phyloP scores from a whole-genome alignment of 2,797 vertebrate genomes.

The Amblyopsis hoosieri region DNA sequence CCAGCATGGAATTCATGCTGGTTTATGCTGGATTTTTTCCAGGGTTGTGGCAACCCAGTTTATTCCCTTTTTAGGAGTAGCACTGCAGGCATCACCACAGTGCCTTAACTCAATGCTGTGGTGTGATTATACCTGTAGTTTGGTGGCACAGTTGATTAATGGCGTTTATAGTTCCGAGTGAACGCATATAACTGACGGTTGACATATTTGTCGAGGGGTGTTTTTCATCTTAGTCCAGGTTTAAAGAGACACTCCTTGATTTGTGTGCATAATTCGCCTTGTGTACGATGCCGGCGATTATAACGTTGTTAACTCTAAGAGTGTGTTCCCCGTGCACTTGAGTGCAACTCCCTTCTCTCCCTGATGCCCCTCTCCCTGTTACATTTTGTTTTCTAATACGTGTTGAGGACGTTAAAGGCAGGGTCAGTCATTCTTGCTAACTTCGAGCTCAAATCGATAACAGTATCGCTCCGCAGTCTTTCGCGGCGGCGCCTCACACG shows the following conservation, averaged over 20 bases:
- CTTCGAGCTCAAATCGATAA: too few relatives aligned
- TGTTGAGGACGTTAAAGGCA: background rate
- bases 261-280: too few relatives aligned
- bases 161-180: background rate
- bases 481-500: too few relatives aligned
- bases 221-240: constrained; percentile 1
- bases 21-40: background rate
- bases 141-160: background rate
- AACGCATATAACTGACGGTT: background rate
- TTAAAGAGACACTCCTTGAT: constrained; percentile 12
- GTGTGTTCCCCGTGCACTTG: too few relatives aligned
- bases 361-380: too few relatives aligned
- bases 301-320: too few relatives aligned
- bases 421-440: too few relatives aligned
- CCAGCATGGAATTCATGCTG: background rate
- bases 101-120: background rate
- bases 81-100: background rate
- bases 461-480: too few relatives aligned
- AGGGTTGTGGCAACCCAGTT: background rate
- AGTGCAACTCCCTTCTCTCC: too few relatives aligned
- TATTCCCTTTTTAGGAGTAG: background rate
- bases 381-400: background rate
- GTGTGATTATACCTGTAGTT: background rate
- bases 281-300: too few relatives aligned
- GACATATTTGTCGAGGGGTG: background rate